Conservation (phyloP, 2,113 vertebrate species). For the pig (Sus scrofa) region T2T-Sscrofa CM000824.6:198616001-198616500, state of each 20-base stretch:
- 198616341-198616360: neutral
- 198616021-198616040: constrained; percentile 42
- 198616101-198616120: constrained; percentile 27
- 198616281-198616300: neutral
- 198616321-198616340: neutral
- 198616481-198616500: neutral
- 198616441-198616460: neutral
- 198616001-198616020: neutral
- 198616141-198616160: neutral
- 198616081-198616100: neutral
- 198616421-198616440: neutral
- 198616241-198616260: constrained; percentile 9
- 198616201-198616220: neutral
- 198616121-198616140: neutral
- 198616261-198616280: neutral
- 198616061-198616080: neutral
- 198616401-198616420: constrained; percentile 10
- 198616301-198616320: neutral
- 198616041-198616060: neutral
- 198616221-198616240: constrained; percentile 54
- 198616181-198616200: constrained; percentile 45
- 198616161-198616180: constrained; percentile 36
- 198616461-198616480: neutral
- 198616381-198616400: neutral
- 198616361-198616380: neutral